phyloP scores from a whole-genome alignment of 2,888 invertebrate species.

The Nudaria mundana region DNA sequence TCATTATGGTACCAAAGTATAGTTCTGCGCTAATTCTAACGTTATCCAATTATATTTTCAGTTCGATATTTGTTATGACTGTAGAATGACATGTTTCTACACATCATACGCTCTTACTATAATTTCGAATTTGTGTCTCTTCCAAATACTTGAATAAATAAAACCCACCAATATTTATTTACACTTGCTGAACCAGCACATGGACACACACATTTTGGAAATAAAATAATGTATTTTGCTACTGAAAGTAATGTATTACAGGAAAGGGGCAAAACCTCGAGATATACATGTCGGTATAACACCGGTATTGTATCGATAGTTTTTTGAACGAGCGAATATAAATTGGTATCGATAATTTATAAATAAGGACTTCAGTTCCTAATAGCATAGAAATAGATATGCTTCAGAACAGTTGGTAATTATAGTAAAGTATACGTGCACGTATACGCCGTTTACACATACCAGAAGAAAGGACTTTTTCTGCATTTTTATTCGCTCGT shows the following conservation, averaged over 20 bases:
- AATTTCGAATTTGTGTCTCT: slow-evolving; percentile 54
- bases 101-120: slow-evolving; percentile 48
- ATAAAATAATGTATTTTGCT: slow-evolving; percentile 73
- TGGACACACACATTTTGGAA: slow-evolving; percentile 75
- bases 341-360: too few species aligned
- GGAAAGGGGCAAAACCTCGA: slow-evolving; percentile 54
- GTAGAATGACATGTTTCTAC: slow-evolving; percentile 59
- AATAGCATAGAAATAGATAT: too few species aligned
- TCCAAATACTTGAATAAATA: slow-evolving; percentile 71
- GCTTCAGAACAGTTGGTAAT: too few species aligned
- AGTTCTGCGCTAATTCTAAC: slow-evolving; percentile 74
- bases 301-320: too few species aligned
- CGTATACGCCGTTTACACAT: too few species aligned
- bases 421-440: too few species aligned
- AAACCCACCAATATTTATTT: slow-evolving; percentile 75
- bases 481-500: too few species aligned
- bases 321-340: too few species aligned
- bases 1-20: slow-evolving; percentile 71
- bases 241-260: slow-evolving; percentile 55
- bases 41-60: slow-evolving; percentile 64
- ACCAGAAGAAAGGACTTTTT: too few species aligned
- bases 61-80: slow-evolving; percentile 60
- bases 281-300: slow-evolving; percentile 55
- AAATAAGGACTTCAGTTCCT: too few species aligned
- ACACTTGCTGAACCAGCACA: slow-evolving; percentile 76